Conservation (phyloP, 2,113 vertebrate genomes). For the Oryzias melastigma region DNA sequence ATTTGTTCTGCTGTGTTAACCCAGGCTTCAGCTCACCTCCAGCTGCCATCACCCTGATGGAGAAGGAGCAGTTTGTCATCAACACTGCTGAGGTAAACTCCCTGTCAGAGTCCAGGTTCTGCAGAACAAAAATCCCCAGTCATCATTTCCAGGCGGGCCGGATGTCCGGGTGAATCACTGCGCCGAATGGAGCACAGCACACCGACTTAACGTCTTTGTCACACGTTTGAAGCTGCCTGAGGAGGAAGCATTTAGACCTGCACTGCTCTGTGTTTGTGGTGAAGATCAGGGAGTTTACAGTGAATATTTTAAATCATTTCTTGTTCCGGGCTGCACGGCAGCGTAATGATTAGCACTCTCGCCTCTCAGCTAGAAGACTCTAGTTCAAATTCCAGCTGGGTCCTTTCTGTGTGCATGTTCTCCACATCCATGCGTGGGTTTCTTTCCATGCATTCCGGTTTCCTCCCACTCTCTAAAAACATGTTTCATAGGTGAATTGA, state of each 20-base stretch:
- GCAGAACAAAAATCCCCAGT: conserved; percentile 10
- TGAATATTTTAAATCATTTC: not conserved
- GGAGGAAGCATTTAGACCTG: not conserved
- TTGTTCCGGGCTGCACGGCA: too few species aligned
- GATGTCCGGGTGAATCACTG: conserved; percentile 27
- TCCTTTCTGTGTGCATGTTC: too few species aligned
- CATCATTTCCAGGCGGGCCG: conserved; percentile 26
- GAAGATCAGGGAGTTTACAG: not conserved
- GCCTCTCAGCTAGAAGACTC: too few species aligned
- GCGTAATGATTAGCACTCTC: too few species aligned
- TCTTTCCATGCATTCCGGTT: too few species aligned
- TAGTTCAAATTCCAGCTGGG: too few species aligned
- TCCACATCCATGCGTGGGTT: too few species aligned
- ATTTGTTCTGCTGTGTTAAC: conserved; percentile 15
- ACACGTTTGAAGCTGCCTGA: conserved; percentile 1
- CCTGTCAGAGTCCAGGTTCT: conserved; percentile 6
- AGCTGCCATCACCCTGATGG: conserved; percentile 54
- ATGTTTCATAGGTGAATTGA: too few species aligned
- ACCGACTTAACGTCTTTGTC: conserved; percentile 4
- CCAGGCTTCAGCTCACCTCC: conserved; percentile 49
- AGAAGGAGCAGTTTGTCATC: conserved; percentile 54
- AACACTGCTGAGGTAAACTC: conserved; percentile 56
- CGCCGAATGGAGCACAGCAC: conserved; percentile 2
- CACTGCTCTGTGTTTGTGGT: not conserved
- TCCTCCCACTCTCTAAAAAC: too few species aligned